Conservation (phyloP, 2,888 invertebrate genomes). For the Furcula furcula region DNA sequence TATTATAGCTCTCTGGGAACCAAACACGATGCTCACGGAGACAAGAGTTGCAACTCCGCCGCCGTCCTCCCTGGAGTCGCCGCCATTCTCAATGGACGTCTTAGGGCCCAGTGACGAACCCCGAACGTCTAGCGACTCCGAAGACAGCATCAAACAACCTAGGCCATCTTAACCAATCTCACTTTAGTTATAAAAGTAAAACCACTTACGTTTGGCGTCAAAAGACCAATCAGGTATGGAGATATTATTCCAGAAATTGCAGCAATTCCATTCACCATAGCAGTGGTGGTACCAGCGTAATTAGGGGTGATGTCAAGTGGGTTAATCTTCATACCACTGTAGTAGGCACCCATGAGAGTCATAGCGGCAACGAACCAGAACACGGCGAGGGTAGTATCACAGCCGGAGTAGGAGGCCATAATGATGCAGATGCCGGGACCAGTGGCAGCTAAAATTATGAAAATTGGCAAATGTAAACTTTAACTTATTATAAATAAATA, state of each 20-base stretch:
- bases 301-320: constrained; percentile 84
- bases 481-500: neutral
- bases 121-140: too few relatives aligned
- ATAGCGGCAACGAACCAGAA: constrained; percentile 84
- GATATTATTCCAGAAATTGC: constrained; percentile 84
- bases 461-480: neutral
- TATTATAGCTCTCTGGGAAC: too few relatives aligned
- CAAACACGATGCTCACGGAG: too few relatives aligned
- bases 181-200: too few relatives aligned
- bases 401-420: constrained; percentile 84
- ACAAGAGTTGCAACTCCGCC: too few relatives aligned
- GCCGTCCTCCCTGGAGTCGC: too few relatives aligned
- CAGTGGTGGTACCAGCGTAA: constrained; percentile 84
- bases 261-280: constrained; percentile 84
- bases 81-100: too few relatives aligned
- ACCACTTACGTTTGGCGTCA: constrained; percentile 83
- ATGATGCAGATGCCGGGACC: constrained; percentile 84
- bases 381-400: constrained; percentile 75
- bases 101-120: too few relatives aligned
- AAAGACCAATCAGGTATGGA: constrained; percentile 82
- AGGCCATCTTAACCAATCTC: too few relatives aligned
- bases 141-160: too few relatives aligned
- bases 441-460: constrained; percentile 76
- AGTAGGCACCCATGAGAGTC: constrained; percentile 87
- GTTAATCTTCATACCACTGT: constrained; percentile 86